Base-by-base conservation (phyloP, 2,888 invertebrate species). In the Brassicogethes aeneus region DNA sequence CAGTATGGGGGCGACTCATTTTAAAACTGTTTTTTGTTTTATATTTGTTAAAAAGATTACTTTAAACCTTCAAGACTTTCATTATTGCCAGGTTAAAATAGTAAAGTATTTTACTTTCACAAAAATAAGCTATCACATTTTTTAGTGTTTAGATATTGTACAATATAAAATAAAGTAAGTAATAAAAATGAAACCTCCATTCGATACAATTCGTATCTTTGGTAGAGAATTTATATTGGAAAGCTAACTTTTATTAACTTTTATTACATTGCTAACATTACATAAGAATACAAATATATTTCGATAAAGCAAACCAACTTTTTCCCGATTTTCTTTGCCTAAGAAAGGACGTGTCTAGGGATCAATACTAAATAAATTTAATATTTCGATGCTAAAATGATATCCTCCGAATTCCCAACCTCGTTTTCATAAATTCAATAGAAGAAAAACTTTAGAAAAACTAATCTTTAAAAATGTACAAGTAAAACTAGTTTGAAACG, bases 171-270 rank as follows among this genome's bases (percentile, higher is more conserved):
- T 44, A 47, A 40, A 46, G 44, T 17, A 45, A 51, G 47, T 50
- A 52, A 50, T 53, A 53, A 48, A 32, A 41, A 36, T 41, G 39
- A 32, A 51, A 51, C 43, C 51, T 47, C 46, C 39, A 50, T 51
- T 51, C 51, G 51, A 53, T 51, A 46, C 47, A 48, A 50, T 46
- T 47, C 46, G 40, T 42, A 48, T 44, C 31, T 35, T 46, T 47
- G 43, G 46, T 41, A 16, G 31, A 38, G 47, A 50, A 49, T 51
- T 47, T 50, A 50, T 52, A 51, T 50, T 53, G 46, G 46, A 48
- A 43, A 53, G 51, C 46, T 48, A 50, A 51, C 44, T 50, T 50
- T 50, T 53, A 51, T 51, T 51, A 51, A 53, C 48, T 51, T 51
- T 51, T 48, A 50, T 47, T 46, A 48, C 50, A 41, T 48, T 32